These are phyloP conservation scores for Hafferia zeledoni DNA, from an alignment of 2,797 vertebrate species.

Conservation along the genomic window DNA sequence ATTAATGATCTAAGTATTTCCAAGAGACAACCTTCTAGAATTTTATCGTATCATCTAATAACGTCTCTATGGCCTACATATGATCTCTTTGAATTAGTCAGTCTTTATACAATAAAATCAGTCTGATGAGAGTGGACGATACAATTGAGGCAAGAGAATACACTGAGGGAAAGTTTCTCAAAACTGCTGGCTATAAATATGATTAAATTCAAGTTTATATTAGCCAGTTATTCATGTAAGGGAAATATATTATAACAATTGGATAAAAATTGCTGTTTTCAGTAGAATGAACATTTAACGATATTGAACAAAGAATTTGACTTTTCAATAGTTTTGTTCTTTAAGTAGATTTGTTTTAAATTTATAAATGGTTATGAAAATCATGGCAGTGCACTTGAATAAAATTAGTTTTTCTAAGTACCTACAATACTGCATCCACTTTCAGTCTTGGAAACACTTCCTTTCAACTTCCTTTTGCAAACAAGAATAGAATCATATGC, in stretches of 20 bases:
- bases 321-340: neutral
- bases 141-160: neutral
- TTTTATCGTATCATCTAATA: constrained; percentile 20
- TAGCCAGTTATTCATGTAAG: constrained; percentile 45
- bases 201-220: constrained; percentile 8
- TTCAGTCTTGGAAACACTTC: neutral
- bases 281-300: constrained; percentile 14
- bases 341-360: neutral
- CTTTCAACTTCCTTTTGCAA: neutral
- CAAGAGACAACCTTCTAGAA: neutral
- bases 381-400: neutral
- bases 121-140: neutral
- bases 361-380: neutral
- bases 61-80: neutral
- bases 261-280: constrained; percentile 24
- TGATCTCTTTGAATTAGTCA: constrained; percentile 3
- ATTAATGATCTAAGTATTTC: constrained; percentile 52
- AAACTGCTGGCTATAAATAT: constrained; percentile 51
- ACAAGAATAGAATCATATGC: neutral
- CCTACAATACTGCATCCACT: neutral
- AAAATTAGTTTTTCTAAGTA: neutral
- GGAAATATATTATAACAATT: constrained; percentile 37
- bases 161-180: neutral
- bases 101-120: neutral
- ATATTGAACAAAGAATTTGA: neutral